phyloP scores from a whole-genome alignment of 1,140 invertebrate species.

The Drosophila kurseongensis region DNA sequence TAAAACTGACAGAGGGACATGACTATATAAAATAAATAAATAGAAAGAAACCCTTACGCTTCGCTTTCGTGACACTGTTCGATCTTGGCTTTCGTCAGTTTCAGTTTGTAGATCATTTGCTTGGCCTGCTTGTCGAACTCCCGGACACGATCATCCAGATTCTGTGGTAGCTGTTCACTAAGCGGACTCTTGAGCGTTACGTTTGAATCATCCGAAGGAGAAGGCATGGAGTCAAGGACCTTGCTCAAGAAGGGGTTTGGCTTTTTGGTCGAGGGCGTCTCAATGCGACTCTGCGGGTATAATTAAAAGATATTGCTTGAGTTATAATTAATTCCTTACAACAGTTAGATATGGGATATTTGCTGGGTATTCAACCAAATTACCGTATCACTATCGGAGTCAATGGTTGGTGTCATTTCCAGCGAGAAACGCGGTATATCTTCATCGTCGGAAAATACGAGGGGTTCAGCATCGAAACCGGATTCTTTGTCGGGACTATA shows the following conservation, averaged over 20 bases:
- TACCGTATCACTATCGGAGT: conserved; percentile 85
- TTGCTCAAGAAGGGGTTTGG: conserved; percentile 72
- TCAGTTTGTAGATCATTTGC: conserved; percentile 88
- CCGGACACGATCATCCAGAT: conserved; percentile 74
- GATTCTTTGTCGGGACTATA: conserved; percentile 88
- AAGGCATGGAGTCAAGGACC: conserved; percentile 64
- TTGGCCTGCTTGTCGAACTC: conserved; percentile 87
- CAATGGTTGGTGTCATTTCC: conserved; percentile 83
- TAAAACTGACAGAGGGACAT: too few relatives aligned
- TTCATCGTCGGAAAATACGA: conserved; percentile 90
- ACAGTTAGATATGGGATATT: not conserved
- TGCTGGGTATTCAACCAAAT: conserved; percentile 48
- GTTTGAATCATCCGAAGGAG: conserved; percentile 72
- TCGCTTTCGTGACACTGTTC: conserved; percentile 87
- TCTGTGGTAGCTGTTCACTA: conserved; percentile 27
- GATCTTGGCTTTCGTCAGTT: conserved; percentile 88
- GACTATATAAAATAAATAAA: not conserved
- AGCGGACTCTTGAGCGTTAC: conserved; percentile 70
- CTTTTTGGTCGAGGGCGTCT: conserved; percentile 76
- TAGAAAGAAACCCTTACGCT: conserved; percentile 84
- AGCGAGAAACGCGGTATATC: conserved; percentile 85
- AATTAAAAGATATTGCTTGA: not conserved
- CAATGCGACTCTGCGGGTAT: conserved; percentile 73
- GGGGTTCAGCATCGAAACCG: conserved; percentile 86
- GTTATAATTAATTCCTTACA: not conserved